Base-by-base conservation (phyloP, 2,888 invertebrate genomes). In the Phengaris alcon region DNA sequence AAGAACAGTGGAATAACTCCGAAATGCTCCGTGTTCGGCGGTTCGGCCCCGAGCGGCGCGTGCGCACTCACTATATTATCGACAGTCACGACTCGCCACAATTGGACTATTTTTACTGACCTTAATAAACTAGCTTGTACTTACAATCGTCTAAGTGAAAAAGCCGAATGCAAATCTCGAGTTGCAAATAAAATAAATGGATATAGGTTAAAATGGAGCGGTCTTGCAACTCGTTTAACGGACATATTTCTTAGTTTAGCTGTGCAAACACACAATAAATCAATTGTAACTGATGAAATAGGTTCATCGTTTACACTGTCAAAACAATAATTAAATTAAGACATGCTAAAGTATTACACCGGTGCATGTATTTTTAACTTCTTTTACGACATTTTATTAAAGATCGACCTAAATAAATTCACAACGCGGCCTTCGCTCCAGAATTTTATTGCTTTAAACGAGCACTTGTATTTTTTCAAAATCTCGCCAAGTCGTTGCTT, bases 21-120 rank as follows among this genome's bases (percentile, higher is more conserved):
- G 82, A 87, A 87, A 88, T 87, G 88, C 86, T 88, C 88, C 84
- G 83, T 3, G 35, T 86, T 82, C 9, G 59, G 22, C 59, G 59
- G 79, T 81, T 81, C 83, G 83, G 85, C 88, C 89, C 86, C 86
- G 85, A 86, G 83, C 85, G 86, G 87, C 93, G 91, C 90, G 90
- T 91, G 92, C 91, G 87, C 90, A 84, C 83, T 81, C 84, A 87
- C 87, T 85, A 86, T 77, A 77, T 78, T 85, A 81, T 77, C 84
- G 79, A 83, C 84, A 83, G 91, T 93, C 93, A 93, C 93, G 92
- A 93, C 83, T 85, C 82, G 79, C 76, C 55, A 74, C 57, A 88
- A 86, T 85, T 86, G 86, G 87, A 87, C 86, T 82, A 84, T 88
- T 90, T 88, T 89, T 81, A 81, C 77, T 83, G 88, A 90, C 89